Evolutionary conservation across 1,140 invertebrate species (phyloP).

Genomic region (Diabrotica undecimpunctata): DNA sequence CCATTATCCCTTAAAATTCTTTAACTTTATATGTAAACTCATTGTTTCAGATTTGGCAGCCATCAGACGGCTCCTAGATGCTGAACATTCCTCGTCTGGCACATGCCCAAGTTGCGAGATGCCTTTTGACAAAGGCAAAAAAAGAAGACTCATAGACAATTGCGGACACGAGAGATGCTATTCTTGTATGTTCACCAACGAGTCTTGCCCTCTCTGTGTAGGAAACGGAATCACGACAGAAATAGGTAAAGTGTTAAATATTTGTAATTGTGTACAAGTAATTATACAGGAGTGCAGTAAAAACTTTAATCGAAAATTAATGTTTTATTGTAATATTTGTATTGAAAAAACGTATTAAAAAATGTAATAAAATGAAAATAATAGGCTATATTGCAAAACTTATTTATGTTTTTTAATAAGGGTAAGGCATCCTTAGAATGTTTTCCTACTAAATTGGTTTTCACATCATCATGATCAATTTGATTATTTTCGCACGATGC

Average conservation of each 20-base stretch:
- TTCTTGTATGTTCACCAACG: slow-evolving; percentile 87
- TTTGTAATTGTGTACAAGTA: too few relatives aligned
- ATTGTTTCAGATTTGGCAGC: slow-evolving; percentile 68
- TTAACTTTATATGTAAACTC: slow-evolving; percentile 6
- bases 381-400: too few relatives aligned
- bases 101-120: slow-evolving; percentile 81
- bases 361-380: too few relatives aligned
- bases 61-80: slow-evolving; percentile 61
- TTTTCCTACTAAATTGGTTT: too few relatives aligned
- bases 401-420: too few relatives aligned
- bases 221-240: slow-evolving; percentile 23
- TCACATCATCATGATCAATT: too few relatives aligned
- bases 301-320: too few relatives aligned
- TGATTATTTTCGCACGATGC: too few relatives aligned
- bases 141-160: slow-evolving; percentile 86
- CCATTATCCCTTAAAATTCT: background rate
- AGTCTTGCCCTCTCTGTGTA: slow-evolving; percentile 80
- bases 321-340: too few relatives aligned
- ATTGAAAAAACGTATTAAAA: too few relatives aligned
- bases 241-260: slow-evolving; percentile 10
- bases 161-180: slow-evolving; percentile 93
- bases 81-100: slow-evolving; percentile 58
- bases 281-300: too few relatives aligned
- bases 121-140: slow-evolving; percentile 93
- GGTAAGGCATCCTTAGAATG: too few relatives aligned